Percentiles rank a stretch among this genome's conserved stretches.
These are phyloP conservation scores for Helogale parvula DNA, from an alignment of 2,113 vertebrate species.

Conservation along the genomic window DNA sequence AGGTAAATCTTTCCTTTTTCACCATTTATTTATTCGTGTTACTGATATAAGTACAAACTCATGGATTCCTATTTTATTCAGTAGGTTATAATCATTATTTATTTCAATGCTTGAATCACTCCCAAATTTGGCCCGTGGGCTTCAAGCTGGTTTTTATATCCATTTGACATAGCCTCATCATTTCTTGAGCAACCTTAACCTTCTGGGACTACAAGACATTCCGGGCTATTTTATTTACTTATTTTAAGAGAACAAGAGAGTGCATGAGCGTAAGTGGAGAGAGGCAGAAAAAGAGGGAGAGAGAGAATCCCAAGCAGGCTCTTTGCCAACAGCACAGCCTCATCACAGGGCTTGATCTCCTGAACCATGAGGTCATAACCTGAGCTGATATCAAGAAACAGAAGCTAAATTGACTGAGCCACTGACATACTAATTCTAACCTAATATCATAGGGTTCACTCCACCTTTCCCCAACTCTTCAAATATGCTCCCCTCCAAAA, in stretches of 20 bases:
- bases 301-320: too few relatives aligned
- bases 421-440: neutral
- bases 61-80: neutral
- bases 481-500: neutral
- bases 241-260: too few relatives aligned
- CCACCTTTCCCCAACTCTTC: neutral
- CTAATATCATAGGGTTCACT: neutral
- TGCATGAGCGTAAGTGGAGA: too few relatives aligned
- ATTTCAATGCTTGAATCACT: neutral
- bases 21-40: neutral
- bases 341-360: too few relatives aligned
- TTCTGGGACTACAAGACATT: neutral
- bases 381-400: too few relatives aligned
- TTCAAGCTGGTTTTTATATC: neutral
- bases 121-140: neutral
- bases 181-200: neutral
- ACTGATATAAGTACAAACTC: neutral
- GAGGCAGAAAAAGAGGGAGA: too few relatives aligned
- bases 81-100: neutral
- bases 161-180: neutral
- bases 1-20: neutral
- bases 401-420: too few relatives aligned
- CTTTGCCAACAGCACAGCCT: too few relatives aligned
- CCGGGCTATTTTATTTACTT: neutral
- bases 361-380: neutral